Conservation (phyloP, 2,113 vertebrate species). For the Podarcis cretensis region DNA sequence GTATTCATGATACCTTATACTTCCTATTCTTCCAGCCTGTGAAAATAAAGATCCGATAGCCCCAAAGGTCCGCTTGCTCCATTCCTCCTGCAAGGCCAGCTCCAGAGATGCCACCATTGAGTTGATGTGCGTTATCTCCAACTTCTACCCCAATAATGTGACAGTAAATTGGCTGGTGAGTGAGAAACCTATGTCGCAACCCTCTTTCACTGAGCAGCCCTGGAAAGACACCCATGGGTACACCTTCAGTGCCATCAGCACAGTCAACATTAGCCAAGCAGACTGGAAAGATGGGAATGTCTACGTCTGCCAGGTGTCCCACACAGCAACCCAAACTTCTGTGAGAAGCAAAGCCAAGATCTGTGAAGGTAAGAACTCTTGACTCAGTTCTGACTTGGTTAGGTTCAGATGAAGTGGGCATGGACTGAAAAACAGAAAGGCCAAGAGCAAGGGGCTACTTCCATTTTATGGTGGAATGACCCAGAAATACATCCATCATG, state of each 20-base stretch:
- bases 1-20: rapidly evolving
- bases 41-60: rapidly evolving
- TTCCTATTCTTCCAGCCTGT: not conserved
- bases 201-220: rapidly evolving
- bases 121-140: constrained; percentile 52
- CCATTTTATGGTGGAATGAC: not conserved
- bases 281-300: constrained; percentile 42
- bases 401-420: too few species aligned
- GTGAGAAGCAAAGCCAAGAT: not conserved
- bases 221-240: not conserved
- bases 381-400: rapidly evolving
- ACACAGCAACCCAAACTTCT: rapidly evolving
- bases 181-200: rapidly evolving
- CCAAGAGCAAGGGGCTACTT: not conserved
- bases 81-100: constrained; percentile 52
- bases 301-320: constrained; percentile 59
- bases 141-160: constrained; percentile 8
- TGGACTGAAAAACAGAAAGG: not conserved
- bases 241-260: constrained; percentile 47
- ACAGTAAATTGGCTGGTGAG: constrained; percentile 57
- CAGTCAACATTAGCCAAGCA: constrained; percentile 43
- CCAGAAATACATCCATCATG: not conserved
- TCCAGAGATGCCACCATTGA: not conserved
- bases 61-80: constrained; percentile 5
- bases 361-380: constrained; percentile 55